Evolutionary conservation across 2,797 vertebrate genomes (phyloP), one percentile per base, ranked within the genome.

Genomic region (Antrozous pallidus): DNA sequence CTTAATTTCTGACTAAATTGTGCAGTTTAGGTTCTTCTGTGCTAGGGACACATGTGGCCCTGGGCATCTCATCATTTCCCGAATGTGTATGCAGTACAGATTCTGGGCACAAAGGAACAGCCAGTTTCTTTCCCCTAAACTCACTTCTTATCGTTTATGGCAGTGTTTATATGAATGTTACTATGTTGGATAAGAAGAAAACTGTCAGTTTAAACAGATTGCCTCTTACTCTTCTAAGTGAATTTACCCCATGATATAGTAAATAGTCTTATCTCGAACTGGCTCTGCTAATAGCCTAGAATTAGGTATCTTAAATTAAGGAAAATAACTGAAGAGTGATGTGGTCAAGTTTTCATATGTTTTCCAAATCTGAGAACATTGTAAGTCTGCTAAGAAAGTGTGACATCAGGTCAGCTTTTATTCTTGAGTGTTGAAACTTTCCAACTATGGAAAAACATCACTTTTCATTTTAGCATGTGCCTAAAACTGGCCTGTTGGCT

Each of bases 301-400:
- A 49, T 77, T 73, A 69, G 9, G 22, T 38, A 79, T 82, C n/a
- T 79, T 67, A 85, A 65, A 80, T 83, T 79, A 83, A 80, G 51
- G 26, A 80, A 86, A 84, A 79, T 82, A 82, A 58, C 40, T 93
- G 9, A 81, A 81, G 38, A 51, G 9, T 38, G 31, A 65, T 38
- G 82, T 90, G 12, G n/a, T 51, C 33, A 93, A 17, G 33, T 88
- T 84, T 93, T 93, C 90, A 28, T 83, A 84, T 28, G 33, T 80
- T 94, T 96, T 95, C 54, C 75, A 91, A 88, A 90, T 73, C 77
- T 77, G 51, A 89, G 67, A 87, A 74, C 40, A 74, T 91, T 95
- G 82, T 80, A 83, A 75, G 40, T 88, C 51, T 67, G 17, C 61
- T 79, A 31, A 90, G 56, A 74, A 83, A 80, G 13, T 86, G 73